Evolutionary conservation across 2,113 vertebrate genomes (phyloP), one percentile per base, ranked within the genome.

Genomic region (Arvicanthis niloticus): DNA sequence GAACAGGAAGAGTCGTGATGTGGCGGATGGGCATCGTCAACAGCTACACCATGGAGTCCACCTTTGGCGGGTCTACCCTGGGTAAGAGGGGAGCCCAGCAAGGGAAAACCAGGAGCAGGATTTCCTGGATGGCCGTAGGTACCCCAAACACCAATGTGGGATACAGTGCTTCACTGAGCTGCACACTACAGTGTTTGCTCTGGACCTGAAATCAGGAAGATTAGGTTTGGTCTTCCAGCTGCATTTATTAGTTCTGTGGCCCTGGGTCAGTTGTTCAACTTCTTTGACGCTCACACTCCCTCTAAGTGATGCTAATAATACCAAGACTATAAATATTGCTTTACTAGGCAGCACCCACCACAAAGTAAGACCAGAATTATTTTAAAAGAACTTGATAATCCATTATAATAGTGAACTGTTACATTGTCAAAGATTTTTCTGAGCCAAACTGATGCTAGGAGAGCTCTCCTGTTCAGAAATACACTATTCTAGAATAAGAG

Each of bases 31-130:
- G 99, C 0, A 98, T 99, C 97, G 97, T 97, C 72, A 99, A 99
- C 98, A 99, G 99, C 98, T 99, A 99, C 89, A 99, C 99, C 19
- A 98, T 99, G 98, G 99, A 99, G 97, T 98, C 99, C 0, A 99
- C 99, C 1, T 99, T 99, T 37, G 98, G 99, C 0, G 99, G 99
- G 76, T 99, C 99, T 78, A 99, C 99, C 0, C 97, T 99, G 53
- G 99, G 99, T 99, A 96, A 98, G 72, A 29, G 21, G 65, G 42
- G 11, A 24, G 34, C 15, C 2, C 6, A 68, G 75, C 19, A 7
- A 42, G 42, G 77, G 80, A 7, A 53, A 45, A 68, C 42, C 89
- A 60, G 3, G 67, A 45, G 48, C 13, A 67, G 40, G 31, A 19
- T 29, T 72, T 89, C 34, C 73, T 76, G 58, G 7, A 70, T 86